Evolutionary conservation across 2,113 vertebrate species (phyloP).

Genomic region (Saccopteryx bilineata): DNA sequence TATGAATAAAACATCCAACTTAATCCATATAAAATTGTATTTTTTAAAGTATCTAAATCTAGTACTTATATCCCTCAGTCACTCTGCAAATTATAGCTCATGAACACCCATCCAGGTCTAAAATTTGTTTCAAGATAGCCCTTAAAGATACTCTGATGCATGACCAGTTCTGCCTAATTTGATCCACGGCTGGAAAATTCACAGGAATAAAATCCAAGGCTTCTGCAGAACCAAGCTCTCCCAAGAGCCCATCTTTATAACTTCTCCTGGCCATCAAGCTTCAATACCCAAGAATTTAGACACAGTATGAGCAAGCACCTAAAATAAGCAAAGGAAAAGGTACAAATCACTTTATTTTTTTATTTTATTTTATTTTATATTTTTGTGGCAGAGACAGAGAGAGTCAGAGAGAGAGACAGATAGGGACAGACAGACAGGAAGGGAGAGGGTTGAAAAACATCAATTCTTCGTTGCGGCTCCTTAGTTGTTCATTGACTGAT

Average conservation of each 20-base stretch:
- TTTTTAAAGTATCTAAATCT: slow-evolving; percentile 61
- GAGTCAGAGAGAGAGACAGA: too few species aligned
- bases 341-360: background rate
- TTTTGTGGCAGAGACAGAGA: too few species aligned
- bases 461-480: too few species aligned
- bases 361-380: too few species aligned
- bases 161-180: slow-evolving; percentile 19
- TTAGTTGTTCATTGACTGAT: too few species aligned
- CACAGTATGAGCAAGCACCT: background rate
- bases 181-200: slow-evolving; percentile 45
- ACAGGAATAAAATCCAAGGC: background rate
- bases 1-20: slow-evolving; percentile 73
- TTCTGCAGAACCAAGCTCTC: background rate
- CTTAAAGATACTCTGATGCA: background rate
- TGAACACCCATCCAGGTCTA: background rate
- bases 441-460: too few species aligned
- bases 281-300: background rate
- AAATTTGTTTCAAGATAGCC: slow-evolving; percentile 38
- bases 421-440: too few species aligned
- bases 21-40: slow-evolving; percentile 60
- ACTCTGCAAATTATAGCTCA: slow-evolving; percentile 51
- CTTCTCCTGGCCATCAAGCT: background rate
- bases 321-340: background rate
- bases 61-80: slow-evolving; percentile 49
- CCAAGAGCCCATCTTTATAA: background rate